Base-by-base conservation (phyloP, 30 jellyfish, hydroid and myxozoan species). In the Pseudorhiza aurosa region DNA sequence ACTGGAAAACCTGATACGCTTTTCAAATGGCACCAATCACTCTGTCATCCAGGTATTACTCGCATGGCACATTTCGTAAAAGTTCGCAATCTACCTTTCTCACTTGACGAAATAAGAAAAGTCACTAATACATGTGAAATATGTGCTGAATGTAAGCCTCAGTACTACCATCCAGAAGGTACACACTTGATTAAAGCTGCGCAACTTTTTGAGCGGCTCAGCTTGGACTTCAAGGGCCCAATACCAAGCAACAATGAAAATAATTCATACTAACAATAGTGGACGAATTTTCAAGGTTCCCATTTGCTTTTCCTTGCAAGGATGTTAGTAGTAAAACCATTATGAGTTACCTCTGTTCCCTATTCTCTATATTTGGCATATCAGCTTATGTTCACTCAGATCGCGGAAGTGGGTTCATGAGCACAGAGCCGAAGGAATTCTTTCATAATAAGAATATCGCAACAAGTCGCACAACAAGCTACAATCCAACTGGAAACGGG, bases 401-500 rank as follows among this genome's bases (percentile, higher is more conserved):
- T 50, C 55, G 87, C 11, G 85, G 87, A 42, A 5, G 85, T 11
- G 24, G 77, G 12, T 47, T 81, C 44, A 30, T 81, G 75, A 9
- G 22, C 6, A 40, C n/a, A 37, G 93, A 45, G 53, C 79, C 68
- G 27, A 81, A 81, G 29, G 22, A 49, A 21, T 81, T 22, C 33
- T 37, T 68, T 32, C 60, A 33, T 28, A 21, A 44, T 17, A 50
- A 68, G 44, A 70, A 56, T 29, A 64, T 60, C 35, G 74, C 87
- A 33, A 81, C 87, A 15, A 81, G 96, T 43, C 67, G 56, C 12
- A 74, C 97, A 25, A 59, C 87, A 50, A 35, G 58, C 44, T 87
- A 79, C 81, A 83, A 83, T 58, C 89, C 95, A 21, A 50, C 59
- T 10, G 85, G 90, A 25, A 83, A 78, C 40, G 97, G 97, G 28